Percentiles rank a stretch among this genome's conserved stretches.
phyloP scores from a whole-genome alignment of 2,113 vertebrate species.

The Mormyrus iriodes region DNA sequence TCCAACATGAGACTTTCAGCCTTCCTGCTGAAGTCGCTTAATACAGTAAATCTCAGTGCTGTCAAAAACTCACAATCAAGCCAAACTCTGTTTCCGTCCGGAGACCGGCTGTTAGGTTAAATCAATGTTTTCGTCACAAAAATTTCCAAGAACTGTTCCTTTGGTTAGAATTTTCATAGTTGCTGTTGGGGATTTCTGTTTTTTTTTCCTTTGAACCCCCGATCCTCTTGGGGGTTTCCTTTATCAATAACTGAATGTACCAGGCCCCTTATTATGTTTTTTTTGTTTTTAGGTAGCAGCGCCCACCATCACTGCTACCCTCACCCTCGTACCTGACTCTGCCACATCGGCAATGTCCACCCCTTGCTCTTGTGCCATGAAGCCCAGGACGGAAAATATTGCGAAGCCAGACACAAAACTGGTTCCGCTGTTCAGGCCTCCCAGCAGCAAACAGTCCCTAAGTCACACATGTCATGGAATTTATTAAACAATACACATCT shows the following conservation, averaged over 20 bases:
- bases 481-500: conserved; percentile 84
- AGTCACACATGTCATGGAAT: conserved; percentile 96
- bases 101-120: background rate
- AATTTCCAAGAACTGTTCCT: background rate
- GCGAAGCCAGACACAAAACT: conserved; percentile 99
- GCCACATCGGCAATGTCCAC: conserved; percentile 97
- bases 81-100: background rate
- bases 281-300: conserved; percentile 62
- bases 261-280: conserved; percentile 30
- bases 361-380: conserved; percentile 99
- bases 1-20: background rate
- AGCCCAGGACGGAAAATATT: conserved; percentile 99
- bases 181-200: conserved; percentile 2
- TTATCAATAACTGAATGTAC: conserved; percentile 18
- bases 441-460: conserved; percentile 99
- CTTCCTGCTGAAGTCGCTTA: background rate
- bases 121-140: background rate
- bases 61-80: background rate
- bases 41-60: background rate
- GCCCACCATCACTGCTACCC: conserved; percentile 84
- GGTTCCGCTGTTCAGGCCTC: conserved; percentile 99
- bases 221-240: background rate
- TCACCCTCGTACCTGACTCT: conserved; percentile 98
- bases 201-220: background rate
- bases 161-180: background rate